Base-by-base conservation (phyloP, 1,140 invertebrate species). In the Capitella teleta region DNA sequence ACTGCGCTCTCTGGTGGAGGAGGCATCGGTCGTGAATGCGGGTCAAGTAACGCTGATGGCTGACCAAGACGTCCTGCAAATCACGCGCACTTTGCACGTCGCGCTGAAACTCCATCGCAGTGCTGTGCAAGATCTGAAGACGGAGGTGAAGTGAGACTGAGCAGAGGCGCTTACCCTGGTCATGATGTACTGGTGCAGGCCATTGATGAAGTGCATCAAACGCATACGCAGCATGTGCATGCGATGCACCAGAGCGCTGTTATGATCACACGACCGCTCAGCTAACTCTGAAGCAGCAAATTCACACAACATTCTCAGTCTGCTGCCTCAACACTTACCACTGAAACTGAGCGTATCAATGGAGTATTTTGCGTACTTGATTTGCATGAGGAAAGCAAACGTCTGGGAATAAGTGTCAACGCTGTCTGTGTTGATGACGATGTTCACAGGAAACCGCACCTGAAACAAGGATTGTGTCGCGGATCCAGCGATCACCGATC, bases 111-210 rank as follows among this genome's bases (percentile, higher is more conserved):
- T 73, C 62, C 24, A 73, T 60, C 10, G 76, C 74, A 26, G 77
- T 69, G 55, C 73, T 75, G 51, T 78, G 76, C 16, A 81, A 64
- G 42, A 80, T 70, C 66, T 70, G 51, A 0, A 26, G 2, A 25
- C 3, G 28, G 8, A 37, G 21, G 36, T 6, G 2, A 40, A 24
- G 38, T n/a, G 38, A 40, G 19, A 14, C 25, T 40, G 19, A 40
- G 32, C 16, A 34, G 32, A 16, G 16, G 32, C 32, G 10, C 60
- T 53, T 52, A 69, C 77, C 64, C 79, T 76, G 2, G 79, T 79
- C 61, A 80, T 79, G 28, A 82, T 66, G 54, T 82, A 82, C 51
- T 78, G 74, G 56, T 82, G 79, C 41, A 82, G 71, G 41, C 74
- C 78, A 47, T 77, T 78, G 41, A 81, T 69, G 34, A 80, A 76